Conservation (phyloP, 2,888 invertebrate species). For the Endotricha flammealis region DNA sequence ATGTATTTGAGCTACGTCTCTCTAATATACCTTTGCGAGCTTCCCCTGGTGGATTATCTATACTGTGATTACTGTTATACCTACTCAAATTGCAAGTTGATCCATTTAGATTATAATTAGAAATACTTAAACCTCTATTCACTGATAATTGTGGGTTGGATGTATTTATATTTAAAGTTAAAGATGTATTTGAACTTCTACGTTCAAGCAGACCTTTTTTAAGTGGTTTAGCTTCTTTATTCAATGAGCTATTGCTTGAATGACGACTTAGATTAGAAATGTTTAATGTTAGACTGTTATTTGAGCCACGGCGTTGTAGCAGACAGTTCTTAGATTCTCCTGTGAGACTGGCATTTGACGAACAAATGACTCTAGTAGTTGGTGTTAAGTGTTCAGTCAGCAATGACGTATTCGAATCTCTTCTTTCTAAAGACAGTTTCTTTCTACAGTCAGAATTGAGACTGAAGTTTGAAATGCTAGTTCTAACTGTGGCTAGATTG, state of each 20-base stretch:
- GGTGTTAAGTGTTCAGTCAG: slow-evolving; percentile 72
- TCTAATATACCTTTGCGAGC: slow-evolving; percentile 82
- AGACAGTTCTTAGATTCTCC: slow-evolving; percentile 80
- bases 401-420: slow-evolving; percentile 92
- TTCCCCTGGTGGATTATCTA: slow-evolving; percentile 53
- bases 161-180: slow-evolving; percentile 85
- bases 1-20: slow-evolving; percentile 89
- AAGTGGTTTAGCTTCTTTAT: slow-evolving; percentile 59
- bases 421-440: slow-evolving; percentile 86
- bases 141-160: slow-evolving; percentile 68
- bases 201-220: slow-evolving; percentile 88
- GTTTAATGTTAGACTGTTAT: slow-evolving; percentile 90
- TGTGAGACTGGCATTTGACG: slow-evolving; percentile 65
- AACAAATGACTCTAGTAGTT: slow-evolving; percentile 64
- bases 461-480: slow-evolving; percentile 68
- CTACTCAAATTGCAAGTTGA: slow-evolving; percentile 70
- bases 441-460: slow-evolving; percentile 59
- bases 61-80: slow-evolving; percentile 70
- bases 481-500: slow-evolving; percentile 60
- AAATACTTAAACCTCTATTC: slow-evolving; percentile 65
- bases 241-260: slow-evolving; percentile 77
- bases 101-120: slow-evolving; percentile 72
- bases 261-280: slow-evolving; percentile 77
- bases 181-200: slow-evolving; percentile 92
- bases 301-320: slow-evolving; percentile 89